Evolutionary conservation across 2,797 vertebrate species (phyloP).

Genomic region (Cossypha niveicapilla): DNA sequence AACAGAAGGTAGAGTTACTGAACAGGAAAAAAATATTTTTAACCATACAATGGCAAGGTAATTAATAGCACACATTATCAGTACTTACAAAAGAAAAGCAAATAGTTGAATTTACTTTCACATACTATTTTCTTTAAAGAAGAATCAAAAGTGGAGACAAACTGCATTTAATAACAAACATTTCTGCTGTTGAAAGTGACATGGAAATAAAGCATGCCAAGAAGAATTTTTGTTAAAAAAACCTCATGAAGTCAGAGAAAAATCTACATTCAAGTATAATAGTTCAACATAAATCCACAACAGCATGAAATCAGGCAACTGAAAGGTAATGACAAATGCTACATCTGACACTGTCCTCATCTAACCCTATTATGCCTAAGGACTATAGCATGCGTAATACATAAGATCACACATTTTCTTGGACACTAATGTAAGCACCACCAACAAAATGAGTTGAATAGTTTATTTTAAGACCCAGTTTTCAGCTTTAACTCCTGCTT

Average conservation of each 20-base stretch:
- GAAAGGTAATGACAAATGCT: slow-evolving; percentile 18
- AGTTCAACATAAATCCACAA: not conserved
- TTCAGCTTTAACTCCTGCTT: not conserved
- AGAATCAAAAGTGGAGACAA: not conserved
- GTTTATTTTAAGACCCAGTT: not conserved
- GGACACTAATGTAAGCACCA: not conserved
- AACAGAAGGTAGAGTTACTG: slow-evolving; percentile 14
- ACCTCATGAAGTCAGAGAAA: not conserved
- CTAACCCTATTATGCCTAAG: slow-evolving; percentile 6
- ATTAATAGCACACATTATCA: slow-evolving; percentile 31
- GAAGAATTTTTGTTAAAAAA: not conserved
- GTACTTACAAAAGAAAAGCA: slow-evolving; percentile 36
- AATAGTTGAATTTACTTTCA: slow-evolving; percentile 27
- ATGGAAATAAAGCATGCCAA: not conserved
- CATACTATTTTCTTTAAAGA: not conserved
- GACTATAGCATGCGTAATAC: not conserved
- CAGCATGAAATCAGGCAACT: not conserved
- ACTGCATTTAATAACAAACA: not conserved
- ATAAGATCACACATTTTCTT: not conserved
- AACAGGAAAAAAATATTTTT: not conserved
- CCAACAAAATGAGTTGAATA: not conserved
- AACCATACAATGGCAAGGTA: not conserved
- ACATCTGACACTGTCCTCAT: slow-evolving; percentile 41
- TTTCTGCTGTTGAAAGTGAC: slow-evolving; percentile 16
- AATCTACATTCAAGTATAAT: not conserved